Conservation (phyloP, 37 sponge, comb jelly and placozoan genomes). For the Geodia barretti region DNA sequence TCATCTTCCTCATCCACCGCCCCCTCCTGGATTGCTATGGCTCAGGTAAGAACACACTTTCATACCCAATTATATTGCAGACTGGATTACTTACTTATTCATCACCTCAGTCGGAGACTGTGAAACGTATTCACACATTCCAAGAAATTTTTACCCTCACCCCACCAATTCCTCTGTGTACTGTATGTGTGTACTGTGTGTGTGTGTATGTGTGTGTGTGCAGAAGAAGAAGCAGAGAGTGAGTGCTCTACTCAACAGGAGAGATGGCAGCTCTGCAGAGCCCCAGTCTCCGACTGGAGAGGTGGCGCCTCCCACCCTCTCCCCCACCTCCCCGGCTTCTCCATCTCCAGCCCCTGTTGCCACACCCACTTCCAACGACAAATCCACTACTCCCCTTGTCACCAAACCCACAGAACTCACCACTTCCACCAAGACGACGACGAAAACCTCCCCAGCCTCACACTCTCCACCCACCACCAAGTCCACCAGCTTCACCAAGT, state of each 20-base stretch:
- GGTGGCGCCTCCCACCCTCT: neutral
- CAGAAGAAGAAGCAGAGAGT: slow-evolving; percentile 23
- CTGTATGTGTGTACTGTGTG: no score
- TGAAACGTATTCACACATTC: no score
- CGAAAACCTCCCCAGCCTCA: neutral
- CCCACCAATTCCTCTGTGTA: no score
- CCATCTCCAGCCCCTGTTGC: neutral
- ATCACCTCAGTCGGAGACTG: no score
- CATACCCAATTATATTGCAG: neutral
- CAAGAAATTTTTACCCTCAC: no score
- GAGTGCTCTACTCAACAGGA: neutral
- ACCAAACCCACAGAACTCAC: neutral
- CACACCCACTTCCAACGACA: no score
- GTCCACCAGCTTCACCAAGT: neutral
- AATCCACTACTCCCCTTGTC: neutral
- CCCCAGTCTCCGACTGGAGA: neutral
- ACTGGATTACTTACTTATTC: no score
- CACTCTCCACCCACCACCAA: neutral
- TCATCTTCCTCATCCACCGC: neutral
- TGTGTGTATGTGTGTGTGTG: neutral
- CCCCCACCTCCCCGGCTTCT: neutral
- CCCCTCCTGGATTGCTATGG: slow-evolving; percentile 39
- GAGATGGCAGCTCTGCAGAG: neutral
- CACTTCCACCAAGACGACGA: neutral
- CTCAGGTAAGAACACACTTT: neutral